Evolutionary conservation across 2,888 invertebrate species (phyloP), one percentile per base, ranked within the genome.

Genomic region (Dasypolia templi): DNA sequence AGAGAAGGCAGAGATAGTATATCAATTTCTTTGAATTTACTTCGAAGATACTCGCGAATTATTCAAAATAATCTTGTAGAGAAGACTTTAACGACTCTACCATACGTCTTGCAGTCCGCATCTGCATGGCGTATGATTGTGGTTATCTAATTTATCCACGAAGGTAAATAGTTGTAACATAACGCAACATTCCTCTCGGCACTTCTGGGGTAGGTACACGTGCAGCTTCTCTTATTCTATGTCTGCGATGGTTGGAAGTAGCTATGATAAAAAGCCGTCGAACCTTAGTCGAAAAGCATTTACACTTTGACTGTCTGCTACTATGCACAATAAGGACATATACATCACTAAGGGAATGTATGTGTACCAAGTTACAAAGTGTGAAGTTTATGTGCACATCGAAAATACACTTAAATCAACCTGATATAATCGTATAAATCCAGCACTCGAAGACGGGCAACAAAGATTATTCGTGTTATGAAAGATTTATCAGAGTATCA

Each of bases 401-500:
- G n/a, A n/a, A n/a, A n/a, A n/a, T n/a, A n/a, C n/a, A n/a, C n/a
- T n/a, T n/a, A n/a, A n/a, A n/a, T n/a, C n/a, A n/a, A n/a, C n/a
- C n/a, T n/a, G n/a, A n/a, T n/a, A n/a, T n/a, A n/a, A n/a, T n/a
- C 14, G 17, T 29, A 12, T 7, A 44, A 46, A 35, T 35, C 17
- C 44, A 46, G 19, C 32, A 29, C 32, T 22, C 39, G 26, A n/a
- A 44, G 7, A 53, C 22, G 14, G 17, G 5, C 42, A 42, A 22
- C 42, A 51, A 12, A 51, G 49, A 75, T 46, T 62, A 75, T 17
- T 39, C 14, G 3, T 53, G 12, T 29, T 29, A 46, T 12, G n/a
- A 58, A 35, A 51, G 0, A 58, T 44, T 56, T 51, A 67, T n/a
- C 68, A 29, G 29, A 64, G 22, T n/a, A 58, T 32, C n/a, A n/a